Conservation (phyloP, 2,113 vertebrate genomes). For the Percopsis transmontana region DNA sequence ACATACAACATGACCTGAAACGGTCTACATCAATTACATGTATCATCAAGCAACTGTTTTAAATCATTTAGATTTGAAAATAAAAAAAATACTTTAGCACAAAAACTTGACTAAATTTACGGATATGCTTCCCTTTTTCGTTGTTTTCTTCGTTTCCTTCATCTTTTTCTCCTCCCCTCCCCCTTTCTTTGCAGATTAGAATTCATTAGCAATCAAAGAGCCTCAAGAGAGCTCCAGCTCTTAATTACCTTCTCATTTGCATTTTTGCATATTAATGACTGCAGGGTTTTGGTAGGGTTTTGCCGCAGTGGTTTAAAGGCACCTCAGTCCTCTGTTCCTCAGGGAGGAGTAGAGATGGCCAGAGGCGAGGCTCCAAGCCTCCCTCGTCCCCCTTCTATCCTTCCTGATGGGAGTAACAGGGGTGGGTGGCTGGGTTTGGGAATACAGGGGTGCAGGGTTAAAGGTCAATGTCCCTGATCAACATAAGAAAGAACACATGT, state of each 20-base stretch:
- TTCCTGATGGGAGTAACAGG: constrained; percentile 55
- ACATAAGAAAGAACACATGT: constrained; percentile 80
- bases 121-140: constrained; percentile 54
- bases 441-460: constrained; percentile 65
- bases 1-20: constrained; percentile 22
- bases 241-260: constrained; percentile 88
- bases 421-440: constrained; percentile 57
- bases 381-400: constrained; percentile 49
- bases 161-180: constrained; percentile 75
- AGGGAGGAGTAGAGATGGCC: constrained; percentile 75
- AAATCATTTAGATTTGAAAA: background rate
- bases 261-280: constrained; percentile 89
- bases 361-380: constrained; percentile 74
- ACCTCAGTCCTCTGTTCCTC: constrained; percentile 76
- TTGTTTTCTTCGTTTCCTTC: constrained; percentile 76
- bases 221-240: constrained; percentile 84
- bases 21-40: background rate
- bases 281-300: constrained; percentile 81
- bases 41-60: constrained; percentile 18
- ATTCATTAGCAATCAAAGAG: constrained; percentile 89
- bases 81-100: too few species aligned
- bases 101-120: constrained; percentile 36
- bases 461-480: constrained; percentile 78
- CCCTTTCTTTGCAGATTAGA: constrained; percentile 85
- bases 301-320: constrained; percentile 85